Base-by-base conservation (phyloP, 64 coral and sea anemone genomes). In the Montipora foliosa region DNA sequence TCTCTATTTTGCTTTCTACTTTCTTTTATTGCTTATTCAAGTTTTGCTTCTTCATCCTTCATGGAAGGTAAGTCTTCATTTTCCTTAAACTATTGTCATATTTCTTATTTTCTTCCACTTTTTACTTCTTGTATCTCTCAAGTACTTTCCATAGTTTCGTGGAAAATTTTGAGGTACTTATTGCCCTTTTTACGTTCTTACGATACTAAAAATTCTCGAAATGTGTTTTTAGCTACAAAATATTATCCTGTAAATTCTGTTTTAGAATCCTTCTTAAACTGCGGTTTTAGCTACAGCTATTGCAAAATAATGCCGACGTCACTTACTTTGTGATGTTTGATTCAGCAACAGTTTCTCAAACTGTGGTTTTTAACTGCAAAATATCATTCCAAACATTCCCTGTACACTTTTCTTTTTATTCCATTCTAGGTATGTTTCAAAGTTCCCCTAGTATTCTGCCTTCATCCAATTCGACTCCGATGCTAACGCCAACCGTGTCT, bases 391-490 rank as follows among this genome's bases (percentile, higher is more conserved):
- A 79, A 64, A 76, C 70, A 61, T 61, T 59, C 72, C 14, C 25
- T 12, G 58, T 59, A 76, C 75, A 15, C 47, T 67, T 75, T 77
- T 5, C 67, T 62, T 87, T 72, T 79, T 93, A 44, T 51, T 87
- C 55, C 60, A 53, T 87, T 49, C 1, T 87, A 93, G 92, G 92
- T 93, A 60, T 76, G 4, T 48, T 55, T 74, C 47, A 21, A 64
- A 87, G 20, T 24, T 87, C 15, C 46, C 70, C 83, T 46, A 69
- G 74, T 19, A 20, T 75, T 16, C 6, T 92, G 67, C 13, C 50
- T 29, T 71, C 79, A 12, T 91, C 89, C 37, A 74, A 71, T 52
- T 19, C 37, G 49, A 84, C 55, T 49, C 75, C 5, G 10, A 87
- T 71, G 76, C 57, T 87, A 79, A 80, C 47, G 53, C 47, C 74